Evolutionary conservation across 1,140 invertebrate species (phyloP).

Genomic region (Hyles euphorbiae): DNA sequence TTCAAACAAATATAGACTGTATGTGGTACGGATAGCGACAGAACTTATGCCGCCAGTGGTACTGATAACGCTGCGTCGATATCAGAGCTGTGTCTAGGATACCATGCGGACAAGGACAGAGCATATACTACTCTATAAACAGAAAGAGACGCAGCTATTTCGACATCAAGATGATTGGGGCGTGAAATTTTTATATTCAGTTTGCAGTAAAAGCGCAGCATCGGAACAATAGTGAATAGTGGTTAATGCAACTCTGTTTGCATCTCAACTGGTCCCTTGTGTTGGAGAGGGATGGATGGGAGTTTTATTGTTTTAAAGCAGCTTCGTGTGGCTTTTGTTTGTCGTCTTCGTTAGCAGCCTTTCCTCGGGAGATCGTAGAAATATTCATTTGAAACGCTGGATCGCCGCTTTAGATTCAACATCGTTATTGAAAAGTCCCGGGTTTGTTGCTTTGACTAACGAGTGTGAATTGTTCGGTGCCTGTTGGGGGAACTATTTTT

Average conservation of each 20-base stretch:
- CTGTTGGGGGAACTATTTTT: too few relatives aligned
- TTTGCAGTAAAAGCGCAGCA: slow-evolving; percentile 52
- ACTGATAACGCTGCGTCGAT: slow-evolving; percentile 69
- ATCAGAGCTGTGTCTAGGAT: slow-evolving; percentile 68
- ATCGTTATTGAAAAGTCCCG: background rate
- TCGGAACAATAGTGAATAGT: slow-evolving; percentile 48
- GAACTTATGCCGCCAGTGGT: slow-evolving; percentile 18
- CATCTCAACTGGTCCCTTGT: slow-evolving; percentile 27
- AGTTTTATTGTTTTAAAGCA: slow-evolving; percentile 23
- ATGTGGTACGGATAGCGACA: slow-evolving; percentile 10
- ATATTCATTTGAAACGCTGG: slow-evolving; percentile 5
- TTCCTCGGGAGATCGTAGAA: slow-evolving; percentile 13
- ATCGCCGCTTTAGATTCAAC: slow-evolving; percentile 1
- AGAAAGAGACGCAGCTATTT: slow-evolving; percentile 32
- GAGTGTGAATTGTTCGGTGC: too few relatives aligned
- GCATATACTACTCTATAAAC: slow-evolving; percentile 12
- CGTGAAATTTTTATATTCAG: slow-evolving; percentile 65
- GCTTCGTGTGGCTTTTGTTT: slow-evolving; percentile 17
- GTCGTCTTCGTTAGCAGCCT: slow-evolving; percentile 14
- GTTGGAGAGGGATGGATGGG: slow-evolving; percentile 21
- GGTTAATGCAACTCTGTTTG: slow-evolving; percentile 30
- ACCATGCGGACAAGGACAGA: slow-evolving; percentile 40
- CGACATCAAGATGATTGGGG: slow-evolving; percentile 61
- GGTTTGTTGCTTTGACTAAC: background rate
- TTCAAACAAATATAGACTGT: slow-evolving; percentile 43